Evolutionary conservation across 64 coral and sea anemone species (phyloP).

Genomic region (Dendronephthya gigantea): DNA sequence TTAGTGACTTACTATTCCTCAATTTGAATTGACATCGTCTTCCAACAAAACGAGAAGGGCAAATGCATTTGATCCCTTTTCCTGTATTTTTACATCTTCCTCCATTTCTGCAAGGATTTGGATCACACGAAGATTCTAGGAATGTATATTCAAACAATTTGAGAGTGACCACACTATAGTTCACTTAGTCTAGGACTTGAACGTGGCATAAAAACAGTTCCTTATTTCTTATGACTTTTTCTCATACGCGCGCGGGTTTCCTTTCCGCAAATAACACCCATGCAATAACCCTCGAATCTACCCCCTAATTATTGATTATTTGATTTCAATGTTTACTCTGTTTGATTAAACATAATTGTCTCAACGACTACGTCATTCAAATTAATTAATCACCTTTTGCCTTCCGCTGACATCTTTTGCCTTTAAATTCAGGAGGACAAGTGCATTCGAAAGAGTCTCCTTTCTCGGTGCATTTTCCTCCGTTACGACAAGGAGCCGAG

Average conservation of each 20-base stretch:
- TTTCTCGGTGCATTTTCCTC: neutral
- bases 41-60: neutral
- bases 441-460: neutral
- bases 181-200: no score
- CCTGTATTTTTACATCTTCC: neutral
- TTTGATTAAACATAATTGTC: no score
- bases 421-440: neutral
- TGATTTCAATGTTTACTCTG: no score
- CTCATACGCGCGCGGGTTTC: no score
- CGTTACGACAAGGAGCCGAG: neutral
- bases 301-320: no score
- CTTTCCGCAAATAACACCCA: no score
- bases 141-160: neutral
- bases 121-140: neutral
- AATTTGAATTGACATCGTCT: neutral
- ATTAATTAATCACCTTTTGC: neutral
- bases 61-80: neutral
- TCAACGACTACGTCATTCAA: no score
- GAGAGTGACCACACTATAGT: no score
- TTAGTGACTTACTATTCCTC: neutral
- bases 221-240: no score
- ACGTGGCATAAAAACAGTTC: no score
- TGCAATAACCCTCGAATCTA: no score
- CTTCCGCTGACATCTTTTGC: neutral
- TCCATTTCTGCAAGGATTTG: neutral